A percentile compares a stretch with the other conserved stretches of the same genome.
phyloP scores from a whole-genome alignment of 1,140 invertebrate genomes.

The Spodoptera frugiperda region DNA sequence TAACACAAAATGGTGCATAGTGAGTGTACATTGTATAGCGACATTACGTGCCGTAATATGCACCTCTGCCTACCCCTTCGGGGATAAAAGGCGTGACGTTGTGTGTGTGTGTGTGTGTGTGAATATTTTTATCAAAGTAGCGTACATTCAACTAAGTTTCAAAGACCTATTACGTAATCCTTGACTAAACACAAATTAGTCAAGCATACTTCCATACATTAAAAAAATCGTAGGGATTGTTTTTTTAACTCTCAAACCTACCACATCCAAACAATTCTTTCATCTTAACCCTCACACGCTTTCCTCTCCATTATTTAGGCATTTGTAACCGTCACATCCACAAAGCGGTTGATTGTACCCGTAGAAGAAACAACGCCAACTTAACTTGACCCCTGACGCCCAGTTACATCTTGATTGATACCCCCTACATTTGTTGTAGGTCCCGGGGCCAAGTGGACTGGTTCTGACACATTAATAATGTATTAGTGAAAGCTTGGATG shows the following conservation, averaged over 20 bases:
- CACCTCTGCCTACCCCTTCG: too few relatives aligned
- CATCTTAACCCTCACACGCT: constrained; percentile 49
- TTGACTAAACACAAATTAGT: neutral
- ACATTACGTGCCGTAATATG: too few relatives aligned
- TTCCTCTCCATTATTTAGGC: constrained; percentile 72
- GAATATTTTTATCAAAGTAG: too few relatives aligned
- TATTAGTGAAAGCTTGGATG: constrained; percentile 75
- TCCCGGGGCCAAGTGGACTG: constrained; percentile 38
- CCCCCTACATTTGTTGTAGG: neutral
- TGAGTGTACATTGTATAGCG: too few relatives aligned
- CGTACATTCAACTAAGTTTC: too few relatives aligned
- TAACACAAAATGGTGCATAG: too few relatives aligned
- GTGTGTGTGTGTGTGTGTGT: too few relatives aligned
- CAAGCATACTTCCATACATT: neutral
- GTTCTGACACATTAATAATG: constrained; percentile 70
- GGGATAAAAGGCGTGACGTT: too few relatives aligned
- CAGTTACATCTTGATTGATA: constrained; percentile 18
- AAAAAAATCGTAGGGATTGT: too few relatives aligned
- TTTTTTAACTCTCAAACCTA: too few relatives aligned
- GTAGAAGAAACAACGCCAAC: constrained; percentile 38
- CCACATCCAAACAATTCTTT: constrained; percentile 56
- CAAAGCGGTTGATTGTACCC: constrained; percentile 76
- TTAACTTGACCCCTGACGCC: constrained; percentile 27
- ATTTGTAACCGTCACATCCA: constrained; percentile 72
- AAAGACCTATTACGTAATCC: too few relatives aligned